These are phyloP conservation scores for Andinoacara biseriatus DNA, from an alignment of 2,113 vertebrate species.

Conservation along the genomic window DNA sequence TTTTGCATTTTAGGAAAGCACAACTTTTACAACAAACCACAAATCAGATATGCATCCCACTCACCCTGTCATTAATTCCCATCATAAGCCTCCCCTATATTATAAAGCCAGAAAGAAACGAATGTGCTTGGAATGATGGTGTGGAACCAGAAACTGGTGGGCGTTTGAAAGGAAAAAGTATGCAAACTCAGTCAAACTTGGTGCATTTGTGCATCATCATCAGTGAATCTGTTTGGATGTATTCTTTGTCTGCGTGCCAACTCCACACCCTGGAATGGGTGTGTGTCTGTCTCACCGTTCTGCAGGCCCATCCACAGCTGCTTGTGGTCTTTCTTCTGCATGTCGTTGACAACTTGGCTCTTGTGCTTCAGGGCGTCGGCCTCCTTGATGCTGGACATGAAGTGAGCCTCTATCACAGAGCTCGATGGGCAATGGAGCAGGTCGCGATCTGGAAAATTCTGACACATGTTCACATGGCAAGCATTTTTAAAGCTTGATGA, in stretches of 20 bases:
- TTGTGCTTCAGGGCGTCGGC: constrained; percentile 99
- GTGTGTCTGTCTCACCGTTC: constrained; percentile 84
- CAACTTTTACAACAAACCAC: neutral
- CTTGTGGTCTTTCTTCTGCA: constrained; percentile 99
- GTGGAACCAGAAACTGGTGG: constrained; percentile 4
- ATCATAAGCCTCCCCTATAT: neutral
- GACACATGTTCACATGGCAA: constrained; percentile 4
- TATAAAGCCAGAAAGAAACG: neutral
- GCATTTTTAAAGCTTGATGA: neutral
- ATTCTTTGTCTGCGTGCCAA: neutral
- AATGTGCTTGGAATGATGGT: neutral
- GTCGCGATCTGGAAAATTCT: constrained; percentile 95
- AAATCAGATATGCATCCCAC: neutral
- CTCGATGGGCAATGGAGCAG: constrained; percentile 93
- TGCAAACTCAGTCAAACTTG: neutral
- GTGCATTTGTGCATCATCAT: neutral
- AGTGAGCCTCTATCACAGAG: constrained; percentile 95
- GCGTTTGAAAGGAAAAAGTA: neutral
- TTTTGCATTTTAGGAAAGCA: constrained; percentile 5
- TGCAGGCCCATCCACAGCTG: constrained; percentile 99
- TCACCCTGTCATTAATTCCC: neutral
- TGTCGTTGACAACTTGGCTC: constrained; percentile 98
- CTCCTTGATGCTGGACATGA: constrained; percentile 99
- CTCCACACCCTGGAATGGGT: neutral
- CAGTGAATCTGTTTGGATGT: neutral